Base-by-base conservation (phyloP, 64 coral and sea anemone species). In the Exaiptasia diaphana region DNA sequence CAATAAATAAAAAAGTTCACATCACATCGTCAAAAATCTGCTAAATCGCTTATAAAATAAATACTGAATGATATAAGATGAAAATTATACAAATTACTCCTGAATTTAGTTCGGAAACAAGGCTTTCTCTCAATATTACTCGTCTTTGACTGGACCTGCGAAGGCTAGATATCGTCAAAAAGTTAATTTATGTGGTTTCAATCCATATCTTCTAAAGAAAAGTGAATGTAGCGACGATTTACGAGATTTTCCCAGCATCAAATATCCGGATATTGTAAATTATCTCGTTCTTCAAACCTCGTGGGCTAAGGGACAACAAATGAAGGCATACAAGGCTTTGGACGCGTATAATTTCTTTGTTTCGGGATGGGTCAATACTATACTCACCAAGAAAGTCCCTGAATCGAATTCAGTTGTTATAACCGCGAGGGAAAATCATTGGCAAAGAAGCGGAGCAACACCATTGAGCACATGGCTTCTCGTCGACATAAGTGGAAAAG, bases 261-360 rank as follows among this genome's bases (percentile, higher is more conserved):
- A 76, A 85, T 91, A 91, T 61, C 81, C 88, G 20, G 81, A 91
- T 60, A 85, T 91, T 23, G 89, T 91, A 10, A 85, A 91, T 64
- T 85, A 91, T 50, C 63, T 87, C 24, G 77, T 93, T 38, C 49
- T 93, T 7, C 90, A 87, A 64, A 79, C 82, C 21, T 91, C 50
- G 62, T 91, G 74, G 81, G 82, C 52, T 36, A 91, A 61, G 14
- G 30, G 38, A 25, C n/a, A 73, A 37, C 81, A 85, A 85, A 91
- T 85, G 89, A 85, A 79, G 59, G 81, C 81, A 0, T 85, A 91
- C 64, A 91, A 85, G 53, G 54, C 88, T 21, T 43, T 82, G 40
- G 88, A 78, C 36, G 88, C 72, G 25, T 85, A 85, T 38, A 85
- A 90, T 76, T 83, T 83, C 26, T 90, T 90, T 22, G 56, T 90